Percentiles rank a stretch among this genome's conserved stretches.
Evolutionary conservation across 2,113 vertebrate species (phyloP).

Genomic region (Anser brachyrhynchus): DNA sequence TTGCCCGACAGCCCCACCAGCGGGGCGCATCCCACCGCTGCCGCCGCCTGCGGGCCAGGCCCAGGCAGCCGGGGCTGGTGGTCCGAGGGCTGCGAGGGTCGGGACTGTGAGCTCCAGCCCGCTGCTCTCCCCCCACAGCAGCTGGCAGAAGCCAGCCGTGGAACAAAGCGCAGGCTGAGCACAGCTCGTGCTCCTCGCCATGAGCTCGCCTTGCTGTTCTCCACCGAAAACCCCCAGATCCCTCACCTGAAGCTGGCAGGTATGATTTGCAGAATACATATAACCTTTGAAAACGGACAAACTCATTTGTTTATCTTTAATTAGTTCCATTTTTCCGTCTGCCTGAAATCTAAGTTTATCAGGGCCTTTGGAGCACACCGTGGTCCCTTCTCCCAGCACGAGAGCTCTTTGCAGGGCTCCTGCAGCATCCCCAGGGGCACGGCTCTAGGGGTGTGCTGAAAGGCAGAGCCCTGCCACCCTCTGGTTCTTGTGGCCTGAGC

Average conservation of each 20-base stretch:
- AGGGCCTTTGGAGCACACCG: rapidly evolving
- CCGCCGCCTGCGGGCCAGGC: no score
- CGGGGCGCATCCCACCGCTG: no score
- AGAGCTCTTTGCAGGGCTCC: background rate
- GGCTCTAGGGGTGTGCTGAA: no score
- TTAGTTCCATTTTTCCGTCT: background rate
- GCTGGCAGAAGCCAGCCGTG: background rate
- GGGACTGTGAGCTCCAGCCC: no score
- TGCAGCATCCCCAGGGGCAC: no score
- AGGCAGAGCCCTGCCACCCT: background rate
- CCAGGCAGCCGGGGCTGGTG: no score
- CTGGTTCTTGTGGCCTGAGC: no score
- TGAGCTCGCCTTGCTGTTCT: background rate
- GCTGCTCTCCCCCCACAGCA: no score
- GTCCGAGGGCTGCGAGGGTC: no score
- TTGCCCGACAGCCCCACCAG: background rate
- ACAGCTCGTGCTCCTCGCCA: background rate
- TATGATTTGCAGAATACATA: background rate
- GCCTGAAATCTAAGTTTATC: background rate
- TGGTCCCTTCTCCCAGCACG: rapidly evolving
- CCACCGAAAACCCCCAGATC: background rate
- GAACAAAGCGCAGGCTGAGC: background rate
- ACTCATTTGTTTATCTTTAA: background rate
- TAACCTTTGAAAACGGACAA: background rate
- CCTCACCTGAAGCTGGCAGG: background rate